Evolutionary conservation across 2,888 invertebrate species (phyloP), one percentile per base, ranked within the genome.

Genomic region (Aquatica leii): DNA sequence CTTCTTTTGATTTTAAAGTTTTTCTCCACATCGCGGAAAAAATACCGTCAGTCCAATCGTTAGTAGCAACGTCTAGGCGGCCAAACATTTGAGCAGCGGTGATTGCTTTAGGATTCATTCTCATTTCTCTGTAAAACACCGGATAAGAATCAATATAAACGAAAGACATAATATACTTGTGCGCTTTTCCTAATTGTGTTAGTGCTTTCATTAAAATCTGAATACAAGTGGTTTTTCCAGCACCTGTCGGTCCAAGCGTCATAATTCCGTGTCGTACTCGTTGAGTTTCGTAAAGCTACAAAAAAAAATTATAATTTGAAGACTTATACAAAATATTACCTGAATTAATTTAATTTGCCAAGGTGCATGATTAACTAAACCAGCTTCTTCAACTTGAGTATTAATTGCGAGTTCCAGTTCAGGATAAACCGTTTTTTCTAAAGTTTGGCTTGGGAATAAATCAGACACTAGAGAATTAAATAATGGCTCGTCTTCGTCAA

Each of bases 61-160:
- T 98, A 1, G 97, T 98, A 1, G 97, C 97, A 0, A 98, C 97
- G 77, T 98, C 97, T 17, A 97, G 83, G 21, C 95, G 87, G 0
- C 98, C 98, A 79, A 98, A 98, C 98, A 98, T 98, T 85, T 98
- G 97, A 0, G 97, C 90, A 0, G 97, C 94, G 11, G 97, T 97
- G 75, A 98, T 97, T 12, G 97, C 94, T 83, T 98, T 98, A 0
- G 98, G 98, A 82, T 98, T 98, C 97, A 98, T 97, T 69, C 97
- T 85, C 95, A 97, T 95, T 85, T 98, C 97, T 70, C 92, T 78
- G 35, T 18, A 66, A 64, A 18, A 34, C 21, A 37, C 21, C 21
- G 20, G 48, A 51, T 35, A 21, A 50, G 8, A 40, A 51, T 24
- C 4, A 6, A 14, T 34, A 17, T 34, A 17, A 46, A 41, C 11